phyloP scores from a whole-genome alignment of 2,113 vertebrate genomes.

The Callipepla squamata region DNA sequence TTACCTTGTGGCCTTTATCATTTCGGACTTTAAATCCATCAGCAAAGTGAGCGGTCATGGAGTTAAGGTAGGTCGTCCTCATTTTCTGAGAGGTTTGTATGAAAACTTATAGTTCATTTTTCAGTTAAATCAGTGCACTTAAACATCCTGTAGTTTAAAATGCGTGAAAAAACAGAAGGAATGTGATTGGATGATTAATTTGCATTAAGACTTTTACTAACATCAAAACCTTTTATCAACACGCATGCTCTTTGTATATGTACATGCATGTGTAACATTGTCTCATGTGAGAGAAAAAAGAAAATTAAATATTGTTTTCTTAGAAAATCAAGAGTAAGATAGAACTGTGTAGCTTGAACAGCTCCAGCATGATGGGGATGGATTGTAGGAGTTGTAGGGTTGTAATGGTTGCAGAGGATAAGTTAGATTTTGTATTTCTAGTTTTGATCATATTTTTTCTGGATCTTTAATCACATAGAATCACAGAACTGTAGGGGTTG shows the following conservation, averaged over 20 bases:
- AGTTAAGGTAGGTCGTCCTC: constrained; percentile 80
- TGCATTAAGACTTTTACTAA: not conserved
- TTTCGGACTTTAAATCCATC: constrained; percentile 90
- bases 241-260: not conserved
- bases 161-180: not conserved
- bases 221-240: not conserved
- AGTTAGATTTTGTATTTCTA: not conserved
- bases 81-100: not conserved
- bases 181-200: not conserved
- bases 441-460: not conserved
- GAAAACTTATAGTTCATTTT: not conserved
- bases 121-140: not conserved
- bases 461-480: not conserved
- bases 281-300: not conserved
- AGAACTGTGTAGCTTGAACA: not conserved
- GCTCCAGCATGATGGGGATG: not conserved
- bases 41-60: constrained; percentile 85
- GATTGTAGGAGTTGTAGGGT: not conserved
- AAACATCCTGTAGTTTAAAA: fast-evolving
- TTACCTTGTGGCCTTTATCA: constrained; percentile 91
- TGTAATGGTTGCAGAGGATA: not conserved
- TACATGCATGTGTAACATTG: not conserved
- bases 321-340: not conserved
- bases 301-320: not conserved
- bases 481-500: no score